phyloP scores from a whole-genome alignment of 1,140 invertebrate genomes.

The Nephila pilipes region DNA sequence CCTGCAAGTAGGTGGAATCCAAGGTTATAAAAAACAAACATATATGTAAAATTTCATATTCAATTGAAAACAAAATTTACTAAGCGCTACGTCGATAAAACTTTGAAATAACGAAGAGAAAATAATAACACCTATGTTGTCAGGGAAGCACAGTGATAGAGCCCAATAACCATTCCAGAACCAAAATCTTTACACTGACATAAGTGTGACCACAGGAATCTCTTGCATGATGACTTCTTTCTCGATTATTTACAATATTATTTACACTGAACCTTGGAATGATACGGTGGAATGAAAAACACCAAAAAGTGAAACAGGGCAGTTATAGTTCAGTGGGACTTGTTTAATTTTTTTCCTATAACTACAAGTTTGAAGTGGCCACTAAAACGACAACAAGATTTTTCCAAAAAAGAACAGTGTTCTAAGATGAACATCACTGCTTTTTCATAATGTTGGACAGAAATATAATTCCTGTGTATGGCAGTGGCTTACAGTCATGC shows the following conservation, averaged over 20 bases:
- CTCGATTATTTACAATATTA: constrained; percentile 70
- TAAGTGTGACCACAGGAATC: constrained; percentile 31
- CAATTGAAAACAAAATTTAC: not conserved
- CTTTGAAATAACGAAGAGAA: not conserved
- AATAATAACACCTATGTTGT: not conserved
- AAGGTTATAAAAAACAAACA: not conserved
- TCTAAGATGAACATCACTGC: constrained; percentile 74
- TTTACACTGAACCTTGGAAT: constrained; percentile 76
- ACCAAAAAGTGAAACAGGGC: constrained; percentile 73
- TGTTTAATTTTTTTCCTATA: constrained; percentile 51
- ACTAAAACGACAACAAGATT: constrained; percentile 77
- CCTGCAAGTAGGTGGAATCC: not conserved
- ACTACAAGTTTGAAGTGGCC: constrained; percentile 76
- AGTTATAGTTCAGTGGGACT: constrained; percentile 71
- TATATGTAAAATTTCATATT: not conserved
- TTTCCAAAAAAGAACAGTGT: constrained; percentile 73
- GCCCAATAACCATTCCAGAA: constrained; percentile 56
- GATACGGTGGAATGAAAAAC: constrained; percentile 64
- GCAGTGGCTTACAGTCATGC: constrained; percentile 76
- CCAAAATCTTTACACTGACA: not conserved
- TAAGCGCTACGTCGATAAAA: not conserved
- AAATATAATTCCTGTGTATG: constrained; percentile 74
- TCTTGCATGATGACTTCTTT: constrained; percentile 56
- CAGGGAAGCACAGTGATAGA: constrained; percentile 68
- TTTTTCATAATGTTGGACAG: constrained; percentile 74